Percentiles rank a stretch among this genome's conserved stretches.
phyloP scores from a whole-genome alignment of 2,113 vertebrate species.

The Festucalex cinctus region DNA sequence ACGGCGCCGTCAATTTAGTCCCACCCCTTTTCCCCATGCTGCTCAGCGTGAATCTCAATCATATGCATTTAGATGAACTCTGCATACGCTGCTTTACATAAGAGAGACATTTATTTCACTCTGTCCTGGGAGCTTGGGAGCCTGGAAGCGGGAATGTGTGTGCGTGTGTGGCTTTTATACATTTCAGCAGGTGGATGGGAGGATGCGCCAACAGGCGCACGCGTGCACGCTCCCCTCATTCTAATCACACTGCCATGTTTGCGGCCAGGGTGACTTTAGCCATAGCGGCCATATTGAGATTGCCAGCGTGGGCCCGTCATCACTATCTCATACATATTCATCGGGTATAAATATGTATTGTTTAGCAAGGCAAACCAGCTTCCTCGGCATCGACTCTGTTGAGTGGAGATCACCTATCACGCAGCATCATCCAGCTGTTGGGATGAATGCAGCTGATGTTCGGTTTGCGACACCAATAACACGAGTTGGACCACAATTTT shows the following conservation, averaged over 20 bases:
- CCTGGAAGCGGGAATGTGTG: background rate
- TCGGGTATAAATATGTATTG: slow-evolving; percentile 61
- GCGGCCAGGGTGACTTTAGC: slow-evolving; percentile 67
- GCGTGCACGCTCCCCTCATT: slow-evolving; percentile 42
- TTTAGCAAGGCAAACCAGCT: slow-evolving; percentile 49
- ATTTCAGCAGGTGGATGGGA: slow-evolving; percentile 50
- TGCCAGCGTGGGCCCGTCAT: slow-evolving; percentile 55
- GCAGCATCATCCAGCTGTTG: too few relatives aligned
- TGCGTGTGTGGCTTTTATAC: slow-evolving; percentile 32
- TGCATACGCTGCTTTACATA: slow-evolving; percentile 73
- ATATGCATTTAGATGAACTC: slow-evolving; percentile 69
- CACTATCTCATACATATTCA: slow-evolving; percentile 58
- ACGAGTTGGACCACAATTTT: too few relatives aligned
- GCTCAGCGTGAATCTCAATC: slow-evolving; percentile 68
- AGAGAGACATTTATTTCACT: slow-evolving; percentile 74
- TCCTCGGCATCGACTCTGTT: slow-evolving; percentile 53
- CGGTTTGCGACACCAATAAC: too few relatives aligned
- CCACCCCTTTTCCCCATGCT: slow-evolving; percentile 31
- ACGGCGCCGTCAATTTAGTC: slow-evolving; percentile 69
- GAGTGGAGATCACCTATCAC: background rate
- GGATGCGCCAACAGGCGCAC: slow-evolving; percentile 2
- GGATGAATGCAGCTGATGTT: background rate
- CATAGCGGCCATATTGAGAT: slow-evolving; percentile 58
- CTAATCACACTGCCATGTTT: slow-evolving; percentile 62
- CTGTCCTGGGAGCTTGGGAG: slow-evolving; percentile 32